Conservation (phyloP, 2,797 vertebrate genomes). For the Urocyon cinereoargenteus region DNA sequence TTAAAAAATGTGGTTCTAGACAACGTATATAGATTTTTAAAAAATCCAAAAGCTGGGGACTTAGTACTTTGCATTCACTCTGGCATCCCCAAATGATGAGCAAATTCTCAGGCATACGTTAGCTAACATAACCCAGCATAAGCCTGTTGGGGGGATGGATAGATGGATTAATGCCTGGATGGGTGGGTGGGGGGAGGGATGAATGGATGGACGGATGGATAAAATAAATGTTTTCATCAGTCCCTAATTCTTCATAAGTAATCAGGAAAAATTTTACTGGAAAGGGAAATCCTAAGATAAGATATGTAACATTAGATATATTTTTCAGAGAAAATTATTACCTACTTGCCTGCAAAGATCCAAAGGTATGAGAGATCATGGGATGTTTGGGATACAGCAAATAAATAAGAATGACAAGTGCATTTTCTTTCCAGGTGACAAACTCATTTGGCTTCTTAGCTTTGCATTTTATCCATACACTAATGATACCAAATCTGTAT, state of each 20-base stretch:
- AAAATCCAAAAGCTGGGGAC: neutral
- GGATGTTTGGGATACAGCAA: neutral
- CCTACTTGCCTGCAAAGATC: neutral
- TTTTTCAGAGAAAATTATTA: conserved; percentile 8
- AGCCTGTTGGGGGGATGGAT: neutral
- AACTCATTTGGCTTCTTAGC: neutral
- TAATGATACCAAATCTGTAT: neutral
- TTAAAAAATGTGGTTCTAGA: neutral
- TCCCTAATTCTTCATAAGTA: neutral
- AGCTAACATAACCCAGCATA: neutral
- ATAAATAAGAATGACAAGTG: neutral
- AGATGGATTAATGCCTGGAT: neutral
- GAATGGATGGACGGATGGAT: neutral
- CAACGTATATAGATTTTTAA: neutral
- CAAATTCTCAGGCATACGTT: neutral
- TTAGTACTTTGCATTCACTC: neutral
- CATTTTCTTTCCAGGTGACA: neutral
- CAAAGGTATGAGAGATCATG: neutral
- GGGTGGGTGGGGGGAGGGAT: neutral
- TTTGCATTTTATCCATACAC: neutral
- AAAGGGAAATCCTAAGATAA: neutral
- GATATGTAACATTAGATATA: neutral
- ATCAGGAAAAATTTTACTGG: neutral
- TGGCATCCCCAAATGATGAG: neutral
- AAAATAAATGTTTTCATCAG: neutral